These are phyloP conservation scores for Dryas iulia DNA, from an alignment of 1,140 invertebrate genomes.

Conservation along the genomic window DNA sequence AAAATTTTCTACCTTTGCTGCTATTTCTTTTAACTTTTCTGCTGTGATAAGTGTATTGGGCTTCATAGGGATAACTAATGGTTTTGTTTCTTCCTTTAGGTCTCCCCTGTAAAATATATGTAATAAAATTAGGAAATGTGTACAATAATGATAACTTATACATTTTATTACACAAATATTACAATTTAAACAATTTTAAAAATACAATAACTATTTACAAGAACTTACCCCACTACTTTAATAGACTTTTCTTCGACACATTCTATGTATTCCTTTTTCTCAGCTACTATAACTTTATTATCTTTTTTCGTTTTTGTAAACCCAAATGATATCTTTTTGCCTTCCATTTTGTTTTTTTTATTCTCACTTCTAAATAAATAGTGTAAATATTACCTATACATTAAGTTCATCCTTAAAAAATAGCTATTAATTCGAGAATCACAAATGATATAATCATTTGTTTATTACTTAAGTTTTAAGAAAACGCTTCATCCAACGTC, in stretches of 20 bases:
- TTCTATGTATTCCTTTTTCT: slow-evolving; percentile 85
- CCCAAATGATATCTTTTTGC: slow-evolving; percentile 89
- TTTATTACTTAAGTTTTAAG: too few species aligned
- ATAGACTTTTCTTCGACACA: slow-evolving; percentile 88
- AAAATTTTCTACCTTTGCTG: slow-evolving; percentile 64
- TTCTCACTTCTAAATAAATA: background rate
- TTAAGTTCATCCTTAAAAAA: background rate
- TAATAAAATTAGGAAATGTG: too few species aligned
- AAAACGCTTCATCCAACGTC: too few species aligned
- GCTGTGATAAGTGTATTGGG: slow-evolving; percentile 79
- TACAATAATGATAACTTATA: too few species aligned
- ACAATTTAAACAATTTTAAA: too few species aligned
- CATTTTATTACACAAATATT: too few species aligned
- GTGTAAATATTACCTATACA: background rate
- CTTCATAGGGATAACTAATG: slow-evolving; percentile 84
- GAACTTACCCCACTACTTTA: slow-evolving; percentile 85
- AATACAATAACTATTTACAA: background rate
- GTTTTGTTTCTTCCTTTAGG: slow-evolving; percentile 72
- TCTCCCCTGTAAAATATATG: slow-evolving; percentile 78
- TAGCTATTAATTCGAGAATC: too few species aligned
- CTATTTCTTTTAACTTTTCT: slow-evolving; percentile 74
- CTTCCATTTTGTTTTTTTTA: slow-evolving; percentile 45
- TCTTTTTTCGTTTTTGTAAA: slow-evolving; percentile 87
- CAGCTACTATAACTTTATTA: slow-evolving; percentile 76
- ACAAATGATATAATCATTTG: too few species aligned